Percentiles rank a stretch among this genome's conserved stretches.
phyloP scores from a whole-genome alignment of 2,113 vertebrate species.

The Ascaphus truei region DNA sequence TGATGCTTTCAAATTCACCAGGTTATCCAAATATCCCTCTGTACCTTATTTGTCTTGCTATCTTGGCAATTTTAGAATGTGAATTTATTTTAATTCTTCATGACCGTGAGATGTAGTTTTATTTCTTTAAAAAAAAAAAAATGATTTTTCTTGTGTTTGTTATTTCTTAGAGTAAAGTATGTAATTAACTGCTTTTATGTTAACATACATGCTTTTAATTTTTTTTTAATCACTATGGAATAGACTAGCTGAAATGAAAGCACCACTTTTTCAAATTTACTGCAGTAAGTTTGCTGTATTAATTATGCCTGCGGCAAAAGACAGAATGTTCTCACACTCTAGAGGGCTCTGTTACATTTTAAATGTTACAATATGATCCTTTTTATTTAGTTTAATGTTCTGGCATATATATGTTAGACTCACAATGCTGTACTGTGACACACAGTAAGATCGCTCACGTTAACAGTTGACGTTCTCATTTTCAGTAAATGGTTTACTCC shows the following conservation, averaged over 20 bases:
- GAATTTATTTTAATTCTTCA: slow-evolving; percentile 30
- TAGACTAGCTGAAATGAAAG: slow-evolving; percentile 44
- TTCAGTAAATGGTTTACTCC: too few relatives aligned
- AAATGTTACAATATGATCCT: slow-evolving; percentile 26
- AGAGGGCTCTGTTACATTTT: slow-evolving; percentile 70
- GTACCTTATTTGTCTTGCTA: too few relatives aligned
- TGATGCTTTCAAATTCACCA: too few relatives aligned
- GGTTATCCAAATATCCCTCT: neutral
- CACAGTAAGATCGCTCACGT: too few relatives aligned
- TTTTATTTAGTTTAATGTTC: slow-evolving; percentile 8
- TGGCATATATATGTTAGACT: too few relatives aligned
- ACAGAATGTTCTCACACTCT: slow-evolving; percentile 56
- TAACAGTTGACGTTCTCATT: too few relatives aligned
- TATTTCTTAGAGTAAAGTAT: neutral
- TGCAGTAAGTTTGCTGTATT: slow-evolving; percentile 58
- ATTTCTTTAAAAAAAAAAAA: slow-evolving; percentile 41
- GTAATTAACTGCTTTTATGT: slow-evolving; percentile 18
- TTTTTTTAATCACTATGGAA: slow-evolving; percentile 36
- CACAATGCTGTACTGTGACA: too few relatives aligned
- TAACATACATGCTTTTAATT: slow-evolving; percentile 24
- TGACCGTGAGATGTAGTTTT: slow-evolving; percentile 19
- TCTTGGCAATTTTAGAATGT: neutral
- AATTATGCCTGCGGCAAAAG: slow-evolving; percentile 51
- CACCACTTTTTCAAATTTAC: slow-evolving; percentile 48
- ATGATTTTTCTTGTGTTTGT: slow-evolving; percentile 12